Percentiles rank a stretch among this genome's conserved stretches.
Evolutionary conservation across 2,113 vertebrate species (phyloP).

Genomic region (Ameiurus melas): DNA sequence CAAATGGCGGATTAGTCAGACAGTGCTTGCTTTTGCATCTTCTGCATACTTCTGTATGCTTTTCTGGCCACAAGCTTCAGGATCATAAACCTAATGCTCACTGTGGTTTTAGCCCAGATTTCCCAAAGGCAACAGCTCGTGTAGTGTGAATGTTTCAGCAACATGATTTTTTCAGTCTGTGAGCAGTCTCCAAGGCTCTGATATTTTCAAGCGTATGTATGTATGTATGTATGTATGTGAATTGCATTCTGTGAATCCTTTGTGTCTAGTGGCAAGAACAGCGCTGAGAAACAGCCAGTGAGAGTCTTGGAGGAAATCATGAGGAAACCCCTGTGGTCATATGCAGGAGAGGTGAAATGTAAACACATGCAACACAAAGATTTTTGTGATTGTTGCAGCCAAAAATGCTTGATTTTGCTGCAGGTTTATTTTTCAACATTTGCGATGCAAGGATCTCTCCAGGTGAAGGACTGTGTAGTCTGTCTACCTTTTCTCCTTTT

Average conservation of each 20-base stretch:
- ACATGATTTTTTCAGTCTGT: background rate
- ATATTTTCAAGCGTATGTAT: background rate
- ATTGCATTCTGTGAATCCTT: background rate
- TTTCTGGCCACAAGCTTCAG: constrained; percentile 4
- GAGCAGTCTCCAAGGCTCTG: background rate
- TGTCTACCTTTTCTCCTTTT: background rate
- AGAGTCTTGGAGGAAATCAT: background rate
- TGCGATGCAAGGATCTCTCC: background rate
- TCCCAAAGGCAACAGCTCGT: background rate
- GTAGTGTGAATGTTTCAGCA: background rate
- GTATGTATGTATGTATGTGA: background rate
- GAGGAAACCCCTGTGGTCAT: background rate
- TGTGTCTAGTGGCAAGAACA: background rate
- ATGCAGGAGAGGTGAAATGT: background rate
- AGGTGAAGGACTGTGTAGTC: background rate
- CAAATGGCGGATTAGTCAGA: background rate
- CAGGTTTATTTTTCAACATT: too few species aligned
- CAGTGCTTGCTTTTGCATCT: too few species aligned
- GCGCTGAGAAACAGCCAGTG: background rate
- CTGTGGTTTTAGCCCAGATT: background rate
- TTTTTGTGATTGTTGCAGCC: too few species aligned
- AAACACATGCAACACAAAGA: too few species aligned
- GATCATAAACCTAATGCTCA: background rate
- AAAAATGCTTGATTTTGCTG: too few species aligned
- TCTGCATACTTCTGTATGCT: background rate